These are phyloP conservation scores for Calonectris borealis DNA, from an alignment of 2,113 vertebrate genomes.

Conservation along the genomic window DNA sequence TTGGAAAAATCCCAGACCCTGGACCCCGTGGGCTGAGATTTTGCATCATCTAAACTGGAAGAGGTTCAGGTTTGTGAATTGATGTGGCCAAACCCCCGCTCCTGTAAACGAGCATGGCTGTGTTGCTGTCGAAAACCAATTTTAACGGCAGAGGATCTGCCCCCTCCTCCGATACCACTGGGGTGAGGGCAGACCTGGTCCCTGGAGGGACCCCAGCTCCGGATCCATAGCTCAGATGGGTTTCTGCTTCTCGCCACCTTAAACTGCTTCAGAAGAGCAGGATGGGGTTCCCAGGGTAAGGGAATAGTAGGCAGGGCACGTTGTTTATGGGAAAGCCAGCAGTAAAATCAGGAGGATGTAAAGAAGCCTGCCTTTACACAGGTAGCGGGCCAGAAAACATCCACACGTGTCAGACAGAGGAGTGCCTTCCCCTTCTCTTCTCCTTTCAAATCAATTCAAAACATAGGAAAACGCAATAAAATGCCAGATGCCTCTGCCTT, in stretches of 20 bases:
- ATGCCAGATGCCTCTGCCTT: background rate
- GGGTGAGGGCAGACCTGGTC: background rate
- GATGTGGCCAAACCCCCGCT: background rate
- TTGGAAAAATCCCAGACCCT: background rate
- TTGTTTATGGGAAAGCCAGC: background rate
- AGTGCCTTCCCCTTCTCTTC: background rate
- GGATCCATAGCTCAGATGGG: background rate
- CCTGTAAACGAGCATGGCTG: accelerated
- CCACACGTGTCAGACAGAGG: background rate
- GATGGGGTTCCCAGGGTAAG: background rate
- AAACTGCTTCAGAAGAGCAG: background rate
- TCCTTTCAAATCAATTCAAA: background rate
- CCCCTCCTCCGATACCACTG: background rate
- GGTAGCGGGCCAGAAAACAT: background rate
- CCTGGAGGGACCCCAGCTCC: background rate
- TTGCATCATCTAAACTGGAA: background rate
- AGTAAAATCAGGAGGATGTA: background rate
- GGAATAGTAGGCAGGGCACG: background rate
- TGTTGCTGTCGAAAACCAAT: background rate
- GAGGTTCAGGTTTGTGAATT: background rate
- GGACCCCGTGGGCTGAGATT: background rate
- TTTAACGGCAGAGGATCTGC: background rate
- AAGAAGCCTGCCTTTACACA: background rate
- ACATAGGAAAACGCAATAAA: background rate
- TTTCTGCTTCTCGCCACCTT: background rate